Evolutionary conservation across 1,140 invertebrate species (phyloP).

Genomic region (Cydia amplana): DNA sequence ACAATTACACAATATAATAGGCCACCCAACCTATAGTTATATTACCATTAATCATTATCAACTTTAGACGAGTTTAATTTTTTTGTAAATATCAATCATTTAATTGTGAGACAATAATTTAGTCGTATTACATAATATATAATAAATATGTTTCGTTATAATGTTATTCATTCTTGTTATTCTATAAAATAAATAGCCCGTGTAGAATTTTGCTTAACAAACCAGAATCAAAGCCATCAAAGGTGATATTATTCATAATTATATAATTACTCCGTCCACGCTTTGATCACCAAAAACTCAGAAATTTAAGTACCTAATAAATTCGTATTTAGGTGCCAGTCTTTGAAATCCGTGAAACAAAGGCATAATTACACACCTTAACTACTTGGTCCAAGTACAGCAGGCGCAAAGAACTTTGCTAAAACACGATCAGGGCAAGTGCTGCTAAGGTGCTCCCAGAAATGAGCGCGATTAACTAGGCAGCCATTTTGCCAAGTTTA

Average conservation of each 20-base stretch:
- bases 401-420: conserved; percentile 45
- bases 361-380: conserved; percentile 25
- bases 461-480: conserved; percentile 71
- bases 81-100: no score
- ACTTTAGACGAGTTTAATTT: no score
- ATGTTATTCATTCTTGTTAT: no score
- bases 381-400: conserved; percentile 35
- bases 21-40: no score
- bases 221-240: not conserved
- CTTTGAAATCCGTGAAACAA: not conserved
- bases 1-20: no score
- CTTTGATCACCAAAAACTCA: conserved; percentile 7
- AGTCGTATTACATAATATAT: no score
- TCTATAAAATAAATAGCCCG: not conserved
- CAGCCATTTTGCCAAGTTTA: conserved; percentile 69
- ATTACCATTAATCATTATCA: no score
- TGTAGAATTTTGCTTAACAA: not conserved
- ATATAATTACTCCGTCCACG: not conserved
- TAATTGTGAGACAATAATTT: no score
- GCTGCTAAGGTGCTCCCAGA: conserved; percentile 56
- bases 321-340: conserved; percentile 5
- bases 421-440: conserved; percentile 60
- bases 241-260: not conserved
- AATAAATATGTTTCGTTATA: no score
- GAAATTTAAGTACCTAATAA: not conserved